phyloP scores from a whole-genome alignment of 2,113 vertebrate genomes.

The Equus przewalskii region DNA sequence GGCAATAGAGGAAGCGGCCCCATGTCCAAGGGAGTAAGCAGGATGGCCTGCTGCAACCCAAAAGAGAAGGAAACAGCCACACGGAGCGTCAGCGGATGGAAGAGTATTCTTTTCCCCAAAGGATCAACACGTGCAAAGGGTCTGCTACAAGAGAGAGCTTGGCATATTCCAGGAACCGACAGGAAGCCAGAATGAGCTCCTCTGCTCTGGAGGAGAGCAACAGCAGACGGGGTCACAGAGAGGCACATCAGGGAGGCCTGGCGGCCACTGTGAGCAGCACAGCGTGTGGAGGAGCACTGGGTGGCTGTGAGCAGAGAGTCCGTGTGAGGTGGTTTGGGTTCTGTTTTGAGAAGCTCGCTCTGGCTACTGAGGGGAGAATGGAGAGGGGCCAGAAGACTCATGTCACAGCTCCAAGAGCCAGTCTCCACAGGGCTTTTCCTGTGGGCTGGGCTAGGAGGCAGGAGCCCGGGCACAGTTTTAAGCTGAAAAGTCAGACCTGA shows the following conservation, averaged over 20 bases:
- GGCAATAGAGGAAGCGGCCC: neutral
- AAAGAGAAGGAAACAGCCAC: neutral
- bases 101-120: neutral
- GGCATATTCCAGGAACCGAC: neutral
- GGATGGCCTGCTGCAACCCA: neutral
- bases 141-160: neutral
- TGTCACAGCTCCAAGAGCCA: neutral
- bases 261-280: too few relatives aligned
- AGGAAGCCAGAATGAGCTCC: neutral
- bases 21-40: neutral
- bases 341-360: neutral
- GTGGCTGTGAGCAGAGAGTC: neutral
- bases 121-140: neutral
- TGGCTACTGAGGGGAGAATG: neutral
- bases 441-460: neutral
- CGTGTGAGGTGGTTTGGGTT: neutral
- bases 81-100: neutral
- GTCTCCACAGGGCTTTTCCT: neutral
- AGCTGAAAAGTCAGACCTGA: neutral
- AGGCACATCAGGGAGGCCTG: neutral
- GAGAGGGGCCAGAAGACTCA: neutral
- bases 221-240: neutral
- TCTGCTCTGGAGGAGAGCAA: neutral
- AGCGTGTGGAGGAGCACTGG: neutral
- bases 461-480: neutral